phyloP scores from a whole-genome alignment of 2,888 invertebrate genomes.

The Lampropteryx suffumata region DNA sequence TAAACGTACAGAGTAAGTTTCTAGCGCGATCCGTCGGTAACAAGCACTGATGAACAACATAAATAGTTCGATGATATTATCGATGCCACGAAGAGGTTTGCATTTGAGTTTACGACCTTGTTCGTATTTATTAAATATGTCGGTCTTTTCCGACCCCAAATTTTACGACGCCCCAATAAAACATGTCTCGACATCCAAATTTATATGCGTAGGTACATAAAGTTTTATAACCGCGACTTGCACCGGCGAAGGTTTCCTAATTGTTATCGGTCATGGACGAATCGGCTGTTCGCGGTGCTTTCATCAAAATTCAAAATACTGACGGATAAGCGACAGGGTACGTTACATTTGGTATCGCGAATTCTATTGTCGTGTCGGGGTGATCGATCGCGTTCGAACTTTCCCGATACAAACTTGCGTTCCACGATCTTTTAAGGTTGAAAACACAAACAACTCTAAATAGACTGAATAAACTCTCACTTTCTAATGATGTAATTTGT shows the following conservation, averaged over 20 bases:
- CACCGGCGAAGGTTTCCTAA: conserved; percentile 74
- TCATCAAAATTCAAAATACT: conserved; percentile 55
- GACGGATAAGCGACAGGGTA: conserved; percentile 46
- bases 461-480: conserved; percentile 46
- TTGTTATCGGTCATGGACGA: conserved; percentile 78
- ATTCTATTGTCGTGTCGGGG: conserved; percentile 37
- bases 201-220: conserved; percentile 79
- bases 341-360: conserved; percentile 46
- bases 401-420: conserved; percentile 31
- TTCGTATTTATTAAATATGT: conserved; percentile 83
- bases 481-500: conserved; percentile 71
- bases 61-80: conserved; percentile 73
- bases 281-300: conserved; percentile 46
- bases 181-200: conserved; percentile 82
- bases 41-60: conserved; percentile 48
- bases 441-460: conserved; percentile 42
- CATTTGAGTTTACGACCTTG: conserved; percentile 77
- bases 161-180: conserved; percentile 80
- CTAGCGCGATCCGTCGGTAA: conserved; percentile 34
- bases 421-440: conserved; percentile 30
- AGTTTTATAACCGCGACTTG: conserved; percentile 81
- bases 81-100: conserved; percentile 74
- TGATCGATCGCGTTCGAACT: conserved; percentile 40
- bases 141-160: conserved; percentile 79
- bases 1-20: conserved; percentile 1